Conservation (phyloP, 2,113 vertebrate genomes). For the Phyllostomus discolor region DNA sequence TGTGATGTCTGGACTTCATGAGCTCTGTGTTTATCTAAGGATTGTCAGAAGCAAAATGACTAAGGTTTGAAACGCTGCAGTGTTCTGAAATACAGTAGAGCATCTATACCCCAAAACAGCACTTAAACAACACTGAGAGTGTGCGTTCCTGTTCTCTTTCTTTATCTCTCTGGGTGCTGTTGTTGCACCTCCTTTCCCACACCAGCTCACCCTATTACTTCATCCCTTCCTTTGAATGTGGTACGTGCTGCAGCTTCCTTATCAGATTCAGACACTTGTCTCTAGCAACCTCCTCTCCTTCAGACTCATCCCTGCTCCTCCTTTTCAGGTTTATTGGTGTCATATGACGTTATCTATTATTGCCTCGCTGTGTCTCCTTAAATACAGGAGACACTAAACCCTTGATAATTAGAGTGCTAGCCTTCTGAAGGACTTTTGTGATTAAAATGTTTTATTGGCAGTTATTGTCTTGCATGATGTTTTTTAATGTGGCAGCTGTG, state of each 20-base stretch:
- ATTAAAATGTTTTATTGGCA: slow-evolving; percentile 33
- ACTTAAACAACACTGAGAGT: background rate
- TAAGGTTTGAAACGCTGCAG: slow-evolving; percentile 15
- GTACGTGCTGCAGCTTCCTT: slow-evolving; percentile 11
- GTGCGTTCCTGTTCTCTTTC: background rate
- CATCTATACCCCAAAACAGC: background rate
- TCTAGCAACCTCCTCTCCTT: slow-evolving; percentile 27
- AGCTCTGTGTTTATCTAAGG: slow-evolving; percentile 45
- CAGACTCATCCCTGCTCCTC: background rate
- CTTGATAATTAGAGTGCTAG: background rate
- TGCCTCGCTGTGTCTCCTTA: background rate
- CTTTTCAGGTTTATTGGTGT: slow-evolving; percentile 29
- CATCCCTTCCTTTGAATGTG: background rate
- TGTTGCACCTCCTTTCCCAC: background rate
- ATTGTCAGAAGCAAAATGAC: slow-evolving; percentile 48
- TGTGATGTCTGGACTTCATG: background rate
- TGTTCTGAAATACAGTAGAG: background rate
- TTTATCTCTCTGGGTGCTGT: background rate
- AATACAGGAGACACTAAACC: background rate
- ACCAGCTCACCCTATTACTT: background rate
- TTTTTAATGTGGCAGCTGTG: slow-evolving; percentile 30
- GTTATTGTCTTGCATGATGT: background rate
- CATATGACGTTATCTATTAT: background rate
- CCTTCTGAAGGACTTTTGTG: background rate
- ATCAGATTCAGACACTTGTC: slow-evolving; percentile 41